Conservation (phyloP, 2,888 invertebrate species). For the Fragum fragum region DNA sequence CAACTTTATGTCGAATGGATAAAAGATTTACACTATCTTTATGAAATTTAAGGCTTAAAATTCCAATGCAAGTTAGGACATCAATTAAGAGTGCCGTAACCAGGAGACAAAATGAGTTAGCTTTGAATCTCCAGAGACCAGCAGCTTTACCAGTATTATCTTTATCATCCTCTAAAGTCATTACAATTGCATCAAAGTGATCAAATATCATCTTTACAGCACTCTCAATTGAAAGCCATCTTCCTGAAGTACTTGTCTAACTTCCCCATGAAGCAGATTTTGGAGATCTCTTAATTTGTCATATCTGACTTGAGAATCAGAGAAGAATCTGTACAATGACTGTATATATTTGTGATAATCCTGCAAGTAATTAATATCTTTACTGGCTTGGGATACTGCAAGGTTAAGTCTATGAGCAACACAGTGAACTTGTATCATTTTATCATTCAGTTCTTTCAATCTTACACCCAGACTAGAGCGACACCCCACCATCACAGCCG, state of each 20-base stretch:
- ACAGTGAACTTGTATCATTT: slow-evolving; percentile 30
- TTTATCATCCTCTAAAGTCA: too few relatives aligned
- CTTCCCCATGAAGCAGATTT: slow-evolving; percentile 33
- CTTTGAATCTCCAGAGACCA: slow-evolving; percentile 2
- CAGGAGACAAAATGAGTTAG: slow-evolving; percentile 12
- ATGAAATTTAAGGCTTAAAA: slow-evolving; percentile 38
- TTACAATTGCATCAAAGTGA: too few relatives aligned
- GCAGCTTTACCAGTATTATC: too few relatives aligned
- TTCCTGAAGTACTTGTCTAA: slow-evolving; percentile 33
- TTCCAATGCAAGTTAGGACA: too few relatives aligned
- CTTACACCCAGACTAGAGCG: too few relatives aligned
- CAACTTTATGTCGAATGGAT: slow-evolving; percentile 44
- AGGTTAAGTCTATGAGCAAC: slow-evolving; percentile 30
- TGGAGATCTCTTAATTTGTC: slow-evolving; percentile 35
- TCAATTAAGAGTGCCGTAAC: too few relatives aligned
- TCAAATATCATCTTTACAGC: too few relatives aligned
- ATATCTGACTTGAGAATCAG: too few relatives aligned
- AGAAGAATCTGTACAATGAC: slow-evolving; percentile 24
- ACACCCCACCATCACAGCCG: too few relatives aligned
- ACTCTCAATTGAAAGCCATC: too few relatives aligned
- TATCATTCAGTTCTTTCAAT: too few relatives aligned
- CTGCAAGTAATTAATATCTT: slow-evolving; percentile 21
- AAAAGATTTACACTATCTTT: slow-evolving; percentile 42
- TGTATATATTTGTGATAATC: slow-evolving; percentile 24
- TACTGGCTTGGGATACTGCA: too few relatives aligned